These are phyloP conservation scores for Cheilosia impressa DNA, from an alignment of 2,888 invertebrate genomes.

Conservation along the genomic window DNA sequence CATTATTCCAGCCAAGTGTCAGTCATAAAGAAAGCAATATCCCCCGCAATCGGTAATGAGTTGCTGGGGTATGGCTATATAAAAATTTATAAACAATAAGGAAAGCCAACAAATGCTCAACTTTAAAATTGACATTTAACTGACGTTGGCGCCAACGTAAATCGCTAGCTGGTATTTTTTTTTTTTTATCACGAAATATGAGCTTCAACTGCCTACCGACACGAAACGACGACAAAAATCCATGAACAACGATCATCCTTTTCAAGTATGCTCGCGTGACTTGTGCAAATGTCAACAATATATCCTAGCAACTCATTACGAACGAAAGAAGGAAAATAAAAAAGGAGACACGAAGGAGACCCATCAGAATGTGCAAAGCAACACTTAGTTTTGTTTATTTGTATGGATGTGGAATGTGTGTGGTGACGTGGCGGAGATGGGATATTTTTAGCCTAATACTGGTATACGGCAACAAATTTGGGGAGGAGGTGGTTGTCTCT, in stretches of 20 bases:
- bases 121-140: constrained; percentile 74
- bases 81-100: constrained; percentile 34
- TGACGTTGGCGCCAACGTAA: constrained; percentile 73
- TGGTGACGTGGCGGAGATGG: not conserved
- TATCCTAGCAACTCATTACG: constrained; percentile 72
- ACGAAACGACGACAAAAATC: constrained; percentile 28
- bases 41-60: not conserved
- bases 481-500: not conserved
- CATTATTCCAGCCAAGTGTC: constrained; percentile 18
- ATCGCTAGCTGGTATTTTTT: constrained; percentile 50
- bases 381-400: constrained; percentile 63
- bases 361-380: constrained; percentile 65
- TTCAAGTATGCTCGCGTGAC: constrained; percentile 72
- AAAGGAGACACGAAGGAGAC: constrained; percentile 5
- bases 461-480: not conserved
- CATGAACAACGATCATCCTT: constrained; percentile 53
- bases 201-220: constrained; percentile 67
- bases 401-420: constrained; percentile 22
- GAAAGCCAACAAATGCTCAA: constrained; percentile 53
- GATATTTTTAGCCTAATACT: not conserved
- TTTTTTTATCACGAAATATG: constrained; percentile 65
- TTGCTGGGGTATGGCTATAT: not conserved
- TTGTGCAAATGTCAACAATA: constrained; percentile 74
- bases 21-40: constrained; percentile 22
- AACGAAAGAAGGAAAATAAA: constrained; percentile 25